Evolutionary conservation across 2,113 vertebrate species (phyloP).

Genomic region (Sturnus vulgaris): DNA sequence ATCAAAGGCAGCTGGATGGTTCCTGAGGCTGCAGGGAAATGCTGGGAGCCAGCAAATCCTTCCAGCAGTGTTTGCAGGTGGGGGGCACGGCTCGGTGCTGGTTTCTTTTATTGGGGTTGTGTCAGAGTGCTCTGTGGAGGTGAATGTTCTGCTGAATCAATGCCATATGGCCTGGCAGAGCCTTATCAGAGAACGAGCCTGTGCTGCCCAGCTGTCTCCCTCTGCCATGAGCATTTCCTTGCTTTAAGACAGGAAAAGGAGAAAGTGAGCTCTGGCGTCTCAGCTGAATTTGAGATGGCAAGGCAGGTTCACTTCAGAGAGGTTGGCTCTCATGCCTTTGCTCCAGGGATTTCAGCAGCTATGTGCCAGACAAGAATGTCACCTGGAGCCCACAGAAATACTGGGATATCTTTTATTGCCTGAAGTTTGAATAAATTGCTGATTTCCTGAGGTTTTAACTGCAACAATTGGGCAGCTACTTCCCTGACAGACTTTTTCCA

Average conservation of each 20-base stretch:
- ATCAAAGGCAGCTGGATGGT: background rate
- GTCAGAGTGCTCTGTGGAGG: accelerated
- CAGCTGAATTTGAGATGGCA: accelerated
- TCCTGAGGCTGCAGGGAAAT: background rate
- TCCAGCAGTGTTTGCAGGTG: background rate
- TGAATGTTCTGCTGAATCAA: background rate
- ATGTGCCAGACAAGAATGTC: background rate
- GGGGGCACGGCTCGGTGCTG: background rate
- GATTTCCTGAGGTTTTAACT: background rate
- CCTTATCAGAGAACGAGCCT: background rate
- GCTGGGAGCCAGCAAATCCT: background rate
- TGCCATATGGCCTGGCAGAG: background rate
- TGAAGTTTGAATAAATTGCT: background rate
- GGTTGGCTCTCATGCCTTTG: background rate
- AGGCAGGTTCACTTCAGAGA: background rate
- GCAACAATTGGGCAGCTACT: background rate
- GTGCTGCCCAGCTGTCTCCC: background rate
- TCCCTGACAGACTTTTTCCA: background rate
- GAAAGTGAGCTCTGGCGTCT: background rate
- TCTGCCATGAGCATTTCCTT: background rate
- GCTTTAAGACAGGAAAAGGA: background rate
- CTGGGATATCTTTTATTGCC: background rate
- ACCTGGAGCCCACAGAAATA: background rate
- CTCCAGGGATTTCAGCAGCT: background rate
- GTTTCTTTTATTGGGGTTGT: background rate